Base-by-base conservation (phyloP, 2,888 invertebrate genomes). In the Emmelina monodactyla region DNA sequence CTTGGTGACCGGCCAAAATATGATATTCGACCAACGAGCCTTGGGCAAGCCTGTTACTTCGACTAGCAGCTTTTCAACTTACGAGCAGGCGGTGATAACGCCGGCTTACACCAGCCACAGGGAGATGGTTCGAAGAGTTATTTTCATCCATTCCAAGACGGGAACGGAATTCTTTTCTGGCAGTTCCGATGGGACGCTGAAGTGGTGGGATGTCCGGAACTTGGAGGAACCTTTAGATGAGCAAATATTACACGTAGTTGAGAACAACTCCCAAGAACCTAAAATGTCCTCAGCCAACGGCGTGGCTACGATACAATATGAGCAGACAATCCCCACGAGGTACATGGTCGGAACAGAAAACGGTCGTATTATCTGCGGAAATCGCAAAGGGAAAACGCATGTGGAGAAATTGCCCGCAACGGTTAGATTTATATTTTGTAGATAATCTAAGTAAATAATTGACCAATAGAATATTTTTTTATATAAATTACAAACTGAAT, bases 131-230 rank as follows among this genome's bases (percentile, higher is more conserved):
- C 86, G 89, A 43, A 88, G 87, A 44, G 88, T 93, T 3, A 66
- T 92, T 0, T 97, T 95, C 90, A 89, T 94, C 37, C 90, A 91
- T 59, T 91, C 94, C 1, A 97, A 97, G 72, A 90, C 92, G 1
- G 94, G 94, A 1, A 88, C 88, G 1, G 97, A 97, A 62, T 95
- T 96, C 60, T 96, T 96, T 70, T 94, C 96, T 1, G 84, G 90
- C 0, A 90, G 94, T 0, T 88, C 92, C 1, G 97, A 97, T 63
- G 97, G 97, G 1, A 89, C 88, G 64, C 86, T 89, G 32, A 84
- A 88, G 59, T 90, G 90, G 90, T 90, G 90, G 89, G 89, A 90
- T 61, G 79, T 82, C 7, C 76, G 89, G 19, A 85, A 86, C 50
- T 60, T 89, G 42, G 65, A 65, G n/a, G 83, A 84, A 47, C 86